Conservation (phyloP, 2,797 vertebrate genomes). For the Premnoplex brunnescens region DNA sequence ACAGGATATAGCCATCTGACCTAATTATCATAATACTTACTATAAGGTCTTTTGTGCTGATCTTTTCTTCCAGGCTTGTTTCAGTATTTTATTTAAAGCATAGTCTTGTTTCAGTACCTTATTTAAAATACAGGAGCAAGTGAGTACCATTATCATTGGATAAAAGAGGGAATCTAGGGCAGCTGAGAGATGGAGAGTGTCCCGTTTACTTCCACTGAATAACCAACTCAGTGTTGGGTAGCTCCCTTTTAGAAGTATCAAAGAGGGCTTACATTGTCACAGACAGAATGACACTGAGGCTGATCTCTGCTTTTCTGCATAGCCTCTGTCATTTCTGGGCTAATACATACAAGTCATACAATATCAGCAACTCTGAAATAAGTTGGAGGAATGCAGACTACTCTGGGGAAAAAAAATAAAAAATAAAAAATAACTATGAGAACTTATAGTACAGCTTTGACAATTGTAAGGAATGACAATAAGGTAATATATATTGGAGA, state of each 20-base stretch:
- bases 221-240: background rate
- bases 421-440: background rate
- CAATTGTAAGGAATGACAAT: background rate
- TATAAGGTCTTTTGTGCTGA: background rate
- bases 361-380: background rate
- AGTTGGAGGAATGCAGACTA: background rate
- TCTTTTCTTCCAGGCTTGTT: background rate
- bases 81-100: background rate
- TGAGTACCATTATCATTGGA: background rate
- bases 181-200: background rate
- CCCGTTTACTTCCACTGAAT: background rate
- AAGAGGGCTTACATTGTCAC: background rate
- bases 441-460: background rate
- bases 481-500: background rate
- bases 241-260: background rate
- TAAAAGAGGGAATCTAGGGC: background rate
- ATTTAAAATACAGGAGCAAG: background rate
- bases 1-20: background rate
- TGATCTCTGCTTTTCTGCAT: background rate
- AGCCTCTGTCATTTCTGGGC: background rate
- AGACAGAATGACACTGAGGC: background rate
- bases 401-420: background rate
- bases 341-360: background rate
- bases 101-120: background rate
- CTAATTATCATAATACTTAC: background rate